A percentile compares a stretch with the other conserved stretches of the same genome.
These are phyloP conservation scores for Danio tinwini DNA, from an alignment of 2,797 vertebrate genomes.

Conservation along the genomic window DNA sequence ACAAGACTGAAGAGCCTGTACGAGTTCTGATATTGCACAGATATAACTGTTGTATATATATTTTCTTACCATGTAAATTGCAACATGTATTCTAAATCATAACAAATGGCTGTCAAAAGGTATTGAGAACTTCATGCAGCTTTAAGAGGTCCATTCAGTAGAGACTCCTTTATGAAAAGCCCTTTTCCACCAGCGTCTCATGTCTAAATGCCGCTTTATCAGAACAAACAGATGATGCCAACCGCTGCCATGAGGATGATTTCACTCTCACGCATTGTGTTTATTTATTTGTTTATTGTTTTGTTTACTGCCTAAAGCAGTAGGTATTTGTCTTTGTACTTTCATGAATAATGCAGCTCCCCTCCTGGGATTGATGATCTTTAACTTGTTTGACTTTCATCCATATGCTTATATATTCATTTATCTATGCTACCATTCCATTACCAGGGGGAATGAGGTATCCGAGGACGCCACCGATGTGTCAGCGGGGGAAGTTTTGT, in stretches of 20 bases:
- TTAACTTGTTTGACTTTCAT: slow-evolving; percentile 59
- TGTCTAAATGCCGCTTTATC: slow-evolving; percentile 47
- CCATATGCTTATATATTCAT: slow-evolving; percentile 59
- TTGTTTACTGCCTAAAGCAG: slow-evolving; percentile 57
- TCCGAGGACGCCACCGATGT: slow-evolving; percentile 23
- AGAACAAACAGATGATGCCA: slow-evolving; percentile 46
- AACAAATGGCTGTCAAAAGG: not conserved
- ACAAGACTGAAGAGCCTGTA: no score
- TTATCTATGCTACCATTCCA: slow-evolving; percentile 46
- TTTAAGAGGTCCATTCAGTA: slow-evolving; percentile 6
- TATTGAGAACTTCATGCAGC: slow-evolving; percentile 16
- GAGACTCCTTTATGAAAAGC: not conserved
- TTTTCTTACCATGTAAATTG: no score
- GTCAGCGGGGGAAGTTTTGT: slow-evolving; percentile 53
- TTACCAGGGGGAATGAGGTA: slow-evolving; percentile 40
- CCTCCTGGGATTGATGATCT: slow-evolving; percentile 57
- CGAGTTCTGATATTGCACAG: no score
- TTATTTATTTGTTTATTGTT: slow-evolving; percentile 58
- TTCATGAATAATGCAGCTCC: slow-evolving; percentile 58
- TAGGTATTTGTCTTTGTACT: slow-evolving; percentile 50
- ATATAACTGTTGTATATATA: no score
- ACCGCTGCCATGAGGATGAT: slow-evolving; percentile 36
- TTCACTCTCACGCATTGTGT: slow-evolving; percentile 33
- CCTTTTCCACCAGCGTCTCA: not conserved
- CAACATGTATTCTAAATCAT: no score